Evolutionary conservation across 2,888 invertebrate species (phyloP).

Genomic region (Lasioglossum pauxillum): DNA sequence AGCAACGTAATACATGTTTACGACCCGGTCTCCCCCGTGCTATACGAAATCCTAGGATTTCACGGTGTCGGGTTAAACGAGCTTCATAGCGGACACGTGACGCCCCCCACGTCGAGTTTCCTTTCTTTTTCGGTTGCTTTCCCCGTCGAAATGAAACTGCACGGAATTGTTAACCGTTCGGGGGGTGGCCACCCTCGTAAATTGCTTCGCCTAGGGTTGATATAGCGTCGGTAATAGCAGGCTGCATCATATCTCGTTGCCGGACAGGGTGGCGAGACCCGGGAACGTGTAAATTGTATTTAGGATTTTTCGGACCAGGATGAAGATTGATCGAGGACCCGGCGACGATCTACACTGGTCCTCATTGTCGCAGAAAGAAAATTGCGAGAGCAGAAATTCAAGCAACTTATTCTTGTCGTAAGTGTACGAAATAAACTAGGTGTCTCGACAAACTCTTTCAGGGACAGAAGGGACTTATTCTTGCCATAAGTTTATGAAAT

Average conservation of each 20-base stretch:
- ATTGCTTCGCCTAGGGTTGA: slow-evolving; percentile 6
- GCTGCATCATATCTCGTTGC: not conserved
- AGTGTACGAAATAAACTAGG: not conserved
- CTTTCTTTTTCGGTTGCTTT: not conserved
- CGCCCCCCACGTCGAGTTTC: not conserved
- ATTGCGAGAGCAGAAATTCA: not conserved
- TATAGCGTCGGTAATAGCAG: slow-evolving; percentile 20
- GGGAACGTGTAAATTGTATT: not conserved
- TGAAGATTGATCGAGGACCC: not conserved
- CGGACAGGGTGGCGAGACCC: not conserved
- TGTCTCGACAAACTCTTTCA: too few relatives aligned
- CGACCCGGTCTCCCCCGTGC: slow-evolving; percentile 39
- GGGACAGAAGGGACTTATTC: not conserved
- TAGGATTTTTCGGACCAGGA: not conserved
- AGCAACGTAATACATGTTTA: slow-evolving; percentile 57
- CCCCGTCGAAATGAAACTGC: slow-evolving; percentile 5
- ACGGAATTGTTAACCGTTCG: slow-evolving; percentile 33
- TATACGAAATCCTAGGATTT: slow-evolving; percentile 60
- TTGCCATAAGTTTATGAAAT: not conserved
- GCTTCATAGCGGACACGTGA: slow-evolving; percentile 50
- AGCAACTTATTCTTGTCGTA: not conserved
- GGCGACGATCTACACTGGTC: not conserved
- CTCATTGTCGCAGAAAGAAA: not conserved
- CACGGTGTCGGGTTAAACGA: slow-evolving; percentile 57
- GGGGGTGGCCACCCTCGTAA: slow-evolving; percentile 3